A percentile compares a stretch with the other conserved stretches of the same genome.
Evolutionary conservation across 2,797 vertebrate species (phyloP).

Genomic region (Tauraco hartlaubi): DNA sequence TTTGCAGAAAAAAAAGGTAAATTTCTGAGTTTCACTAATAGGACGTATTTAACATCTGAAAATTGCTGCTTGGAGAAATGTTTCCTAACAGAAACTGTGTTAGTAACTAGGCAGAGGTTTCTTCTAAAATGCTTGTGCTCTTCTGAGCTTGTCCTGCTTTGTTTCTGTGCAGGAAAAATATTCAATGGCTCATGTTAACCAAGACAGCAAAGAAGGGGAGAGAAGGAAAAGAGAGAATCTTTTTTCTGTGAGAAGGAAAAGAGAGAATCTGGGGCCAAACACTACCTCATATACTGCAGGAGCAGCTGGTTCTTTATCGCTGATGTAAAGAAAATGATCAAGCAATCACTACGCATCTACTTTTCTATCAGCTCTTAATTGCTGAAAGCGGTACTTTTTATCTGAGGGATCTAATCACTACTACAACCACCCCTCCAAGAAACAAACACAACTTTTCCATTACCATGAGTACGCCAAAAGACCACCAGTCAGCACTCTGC

Average conservation of each 20-base stretch:
- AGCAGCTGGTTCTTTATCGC: neutral
- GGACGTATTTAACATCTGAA: neutral
- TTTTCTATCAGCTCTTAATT: neutral
- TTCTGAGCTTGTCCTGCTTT: neutral
- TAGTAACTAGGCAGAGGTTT: neutral
- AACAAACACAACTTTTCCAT: neutral
- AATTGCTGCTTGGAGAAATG: neutral
- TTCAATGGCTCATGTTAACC: neutral
- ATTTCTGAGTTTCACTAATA: neutral
- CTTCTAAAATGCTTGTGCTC: neutral
- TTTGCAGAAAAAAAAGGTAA: neutral
- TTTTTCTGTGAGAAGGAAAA: no score
- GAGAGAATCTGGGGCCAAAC: neutral
- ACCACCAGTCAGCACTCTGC: slow-evolving; percentile 98
- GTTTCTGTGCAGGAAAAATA: neutral
- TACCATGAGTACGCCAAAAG: slow-evolving; percentile 97
- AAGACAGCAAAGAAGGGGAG: neutral
- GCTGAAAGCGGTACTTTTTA: neutral
- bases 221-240: neutral
- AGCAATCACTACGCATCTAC: neutral
- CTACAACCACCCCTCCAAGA: neutral
- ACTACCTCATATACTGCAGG: neutral
- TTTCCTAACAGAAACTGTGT: neutral
- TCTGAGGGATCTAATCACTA: neutral
- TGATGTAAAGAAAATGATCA: neutral